A percentile compares a stretch with the other conserved stretches of the same genome.
phyloP scores from a whole-genome alignment of 2,113 vertebrate species.

The Tinamus guttatus region DNA sequence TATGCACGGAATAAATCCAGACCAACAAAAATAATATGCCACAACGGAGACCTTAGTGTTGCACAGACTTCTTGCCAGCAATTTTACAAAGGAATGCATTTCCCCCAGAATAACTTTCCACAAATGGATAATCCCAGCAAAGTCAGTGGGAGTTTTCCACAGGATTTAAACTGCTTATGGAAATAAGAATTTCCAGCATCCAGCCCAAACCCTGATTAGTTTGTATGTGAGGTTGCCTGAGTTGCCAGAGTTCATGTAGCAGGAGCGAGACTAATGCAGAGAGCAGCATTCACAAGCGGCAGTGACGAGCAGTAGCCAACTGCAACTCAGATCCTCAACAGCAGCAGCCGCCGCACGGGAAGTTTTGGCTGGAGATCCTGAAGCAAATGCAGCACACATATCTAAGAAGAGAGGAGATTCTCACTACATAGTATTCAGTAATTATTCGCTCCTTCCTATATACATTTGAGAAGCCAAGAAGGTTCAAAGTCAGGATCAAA shows the following conservation, averaged over 20 bases:
- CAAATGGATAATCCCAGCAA: slow-evolving; percentile 44
- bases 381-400: not conserved
- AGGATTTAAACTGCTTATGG: slow-evolving; percentile 13
- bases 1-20: not conserved
- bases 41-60: not conserved
- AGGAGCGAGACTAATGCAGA: not conserved
- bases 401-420: not conserved
- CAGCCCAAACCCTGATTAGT: not conserved
- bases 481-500: slow-evolving; percentile 3
- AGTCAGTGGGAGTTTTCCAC: slow-evolving; percentile 49
- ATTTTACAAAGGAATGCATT: not conserved
- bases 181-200: slow-evolving; percentile 47
- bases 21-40: not conserved
- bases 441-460: not conserved
- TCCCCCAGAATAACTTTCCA: slow-evolving; percentile 26
- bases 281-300: not conserved
- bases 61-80: not conserved
- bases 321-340: not conserved
- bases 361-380: not conserved
- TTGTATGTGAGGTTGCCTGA: fast-evolving
- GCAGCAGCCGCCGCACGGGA: not conserved
- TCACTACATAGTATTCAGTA: not conserved
- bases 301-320: not conserved
- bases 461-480: not conserved
- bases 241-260: not conserved